Evolutionary conservation across 1,140 invertebrate genomes (phyloP), one percentile per base, ranked within the genome.

Genomic region (Drosophila fuyamai): DNA sequence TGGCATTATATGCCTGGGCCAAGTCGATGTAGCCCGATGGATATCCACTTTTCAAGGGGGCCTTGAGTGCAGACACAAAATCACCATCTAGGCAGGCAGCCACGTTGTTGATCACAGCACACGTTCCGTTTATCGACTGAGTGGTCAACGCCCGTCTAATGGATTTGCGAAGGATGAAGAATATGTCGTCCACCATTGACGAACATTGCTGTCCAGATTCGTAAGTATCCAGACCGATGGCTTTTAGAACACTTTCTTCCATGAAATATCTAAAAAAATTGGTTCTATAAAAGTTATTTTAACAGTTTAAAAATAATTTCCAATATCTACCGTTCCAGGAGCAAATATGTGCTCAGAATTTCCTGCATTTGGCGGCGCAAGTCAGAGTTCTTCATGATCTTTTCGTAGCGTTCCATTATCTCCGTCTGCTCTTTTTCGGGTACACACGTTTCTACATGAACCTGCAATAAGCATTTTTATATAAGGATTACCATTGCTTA

Each of bases 101-200:
- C 1, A 97, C 97, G 93, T 98, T 98, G 93, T 99, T 99, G 4
- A 99, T 95, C 80, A 99, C 97, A 35, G 98, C 98, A 94, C 99
- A 99, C 47, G 98, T 96, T 41, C 98, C 98, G 93, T 99, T 98
- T 47, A 99, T 95, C 91, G 96, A 99, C 79, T 96, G 96, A 85
- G 96, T 98, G 7, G 96, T 96, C 54, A 98, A 94, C 14, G 97
- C 96, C 62, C 98, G 95, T 82, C 97, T 95, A 38, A 99, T 96
- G 90, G 97, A 98, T 93, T 99, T 99, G 79, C 98, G 97, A 0
- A 99, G 95, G 73, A 99, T 98, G 92, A 98, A 99, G 93, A 99
- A 99, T 4, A 99, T 96, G 94, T 99, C 98, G 93, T 99, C 99
- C 0, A 99, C 96, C 94, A 99, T 96, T 79, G 97, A 98, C 0